These are phyloP conservation scores for Miniopterus natalensis DNA, from an alignment of 2,113 vertebrate genomes.

Conservation along the genomic window DNA sequence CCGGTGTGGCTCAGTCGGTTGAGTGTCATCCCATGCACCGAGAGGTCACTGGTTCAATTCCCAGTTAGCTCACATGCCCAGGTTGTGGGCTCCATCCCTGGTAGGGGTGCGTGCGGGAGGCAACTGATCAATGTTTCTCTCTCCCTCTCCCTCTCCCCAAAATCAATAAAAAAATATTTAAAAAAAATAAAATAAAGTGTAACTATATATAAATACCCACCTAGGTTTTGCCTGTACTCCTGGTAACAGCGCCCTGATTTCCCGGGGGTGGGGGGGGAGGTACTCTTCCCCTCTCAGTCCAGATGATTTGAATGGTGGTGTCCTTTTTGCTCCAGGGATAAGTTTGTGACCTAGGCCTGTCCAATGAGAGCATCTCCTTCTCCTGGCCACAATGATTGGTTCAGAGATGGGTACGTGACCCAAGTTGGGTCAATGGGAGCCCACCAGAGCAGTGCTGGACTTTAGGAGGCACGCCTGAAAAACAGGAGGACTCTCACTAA, in stretches of 20 bases:
- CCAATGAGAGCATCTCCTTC: neutral
- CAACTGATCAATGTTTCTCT: too few species aligned
- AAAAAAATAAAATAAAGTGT: too few species aligned
- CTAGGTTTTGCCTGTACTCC: too few species aligned
- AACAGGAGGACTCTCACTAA: neutral
- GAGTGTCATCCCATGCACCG: too few species aligned
- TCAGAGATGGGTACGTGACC: neutral
- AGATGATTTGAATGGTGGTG: fast-evolving
- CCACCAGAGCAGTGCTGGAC: fast-evolving
- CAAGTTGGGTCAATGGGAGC: neutral
- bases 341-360: neutral
- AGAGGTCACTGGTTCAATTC: too few species aligned
- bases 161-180: too few species aligned
- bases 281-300: too few species aligned
- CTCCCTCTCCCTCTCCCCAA: too few species aligned
- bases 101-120: too few species aligned
- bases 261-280: neutral
- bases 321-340: neutral
- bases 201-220: fast-evolving
- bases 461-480: neutral
- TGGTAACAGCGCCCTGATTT: neutral
- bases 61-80: too few species aligned
- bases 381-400: neutral
- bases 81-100: too few species aligned
- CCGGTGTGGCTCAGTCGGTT: too few species aligned